These are phyloP conservation scores for Molothrus ater DNA, from an alignment of 2,797 vertebrate species.

Conservation along the genomic window DNA sequence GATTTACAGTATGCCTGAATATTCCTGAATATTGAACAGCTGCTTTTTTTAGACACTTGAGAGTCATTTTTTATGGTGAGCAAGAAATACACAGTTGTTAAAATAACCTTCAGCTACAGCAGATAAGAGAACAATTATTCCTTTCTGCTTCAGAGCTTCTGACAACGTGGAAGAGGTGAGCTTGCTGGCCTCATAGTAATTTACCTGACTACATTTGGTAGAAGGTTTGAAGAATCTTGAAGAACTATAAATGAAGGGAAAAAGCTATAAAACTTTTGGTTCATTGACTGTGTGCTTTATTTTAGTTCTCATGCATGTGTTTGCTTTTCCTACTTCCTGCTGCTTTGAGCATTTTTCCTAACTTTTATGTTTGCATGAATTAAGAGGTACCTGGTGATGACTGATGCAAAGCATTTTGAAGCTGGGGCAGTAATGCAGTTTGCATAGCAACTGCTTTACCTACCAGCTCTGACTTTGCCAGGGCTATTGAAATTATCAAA, in stretches of 20 bases:
- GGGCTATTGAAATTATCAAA: neutral
- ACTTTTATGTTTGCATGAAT: neutral
- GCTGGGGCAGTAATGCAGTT: neutral
- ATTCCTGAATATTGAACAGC: constrained; percentile 6
- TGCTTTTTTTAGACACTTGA: constrained; percentile 30
- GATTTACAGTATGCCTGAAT: constrained; percentile 23
- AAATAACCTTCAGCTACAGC: constrained; percentile 44
- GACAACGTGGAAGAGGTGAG: neutral
- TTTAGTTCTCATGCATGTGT: neutral
- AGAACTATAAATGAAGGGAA: neutral
- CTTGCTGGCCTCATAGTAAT: neutral
- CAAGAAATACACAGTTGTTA: neutral
- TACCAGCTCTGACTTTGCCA: neutral
- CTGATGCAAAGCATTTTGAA: neutral
- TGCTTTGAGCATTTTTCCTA: neutral
- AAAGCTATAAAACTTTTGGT: constrained; percentile 10
- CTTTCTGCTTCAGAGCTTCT: constrained; percentile 30
- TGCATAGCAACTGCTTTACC: neutral
- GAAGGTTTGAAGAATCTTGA: neutral
- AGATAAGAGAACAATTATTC: neutral
- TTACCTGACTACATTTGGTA: neutral
- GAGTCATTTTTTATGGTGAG: constrained; percentile 6
- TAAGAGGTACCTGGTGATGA: neutral
- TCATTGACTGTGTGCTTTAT: neutral
- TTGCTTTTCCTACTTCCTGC: neutral